Base-by-base conservation (phyloP, 2,113 vertebrate genomes). In the Cyprinodon brontotheroides region DNA sequence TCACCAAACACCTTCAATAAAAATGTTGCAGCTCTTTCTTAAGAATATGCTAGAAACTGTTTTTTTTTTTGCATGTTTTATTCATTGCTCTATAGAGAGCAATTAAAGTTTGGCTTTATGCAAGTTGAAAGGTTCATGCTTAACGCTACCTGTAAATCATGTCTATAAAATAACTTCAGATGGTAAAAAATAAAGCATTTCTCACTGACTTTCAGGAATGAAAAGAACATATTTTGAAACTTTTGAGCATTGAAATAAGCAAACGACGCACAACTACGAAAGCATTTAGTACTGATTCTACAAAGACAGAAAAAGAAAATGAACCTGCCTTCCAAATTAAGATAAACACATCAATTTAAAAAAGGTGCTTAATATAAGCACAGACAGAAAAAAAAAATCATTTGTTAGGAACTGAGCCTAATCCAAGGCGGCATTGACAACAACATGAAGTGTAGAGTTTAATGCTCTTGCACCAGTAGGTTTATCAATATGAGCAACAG, bases 401-500 rank as follows among this genome's bases (percentile, higher is more conserved):
- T 17, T 53, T 3, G 50, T 53, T 17, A n/a, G 20, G 14, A 57
- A n/a, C 50, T 9, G 7, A 57, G 50, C 50, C 20, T 6, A 9
- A 57, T 57, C 50, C n/a, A n/a, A 57, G 17, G 17, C 20, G 9
- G 50, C 50, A n/a, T 57, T 57, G 50, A 29, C 64, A 65, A 11
- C 20, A 45, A 0, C 41, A 22, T 65, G 62, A 43, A 43, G 12
- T 22, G 11, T 40, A 43, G 20, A 43, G 43, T 45, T 29, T 65
- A 39, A 22, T 3, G 10, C 39, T 43, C 10, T 45, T 4, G 17
- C 53, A n/a, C 14, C 36, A 14, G 10, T 38, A 15, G 13, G 36
- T n/a, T 60, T 70, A 65, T 74, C 38, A 74, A 57, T 50, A 15
- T 65, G 40, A 76, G 39, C 53, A 38, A 45, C 36, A 60, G 75